Conservation (phyloP, 2,888 invertebrate genomes). For the Hydriomena furcata region DNA sequence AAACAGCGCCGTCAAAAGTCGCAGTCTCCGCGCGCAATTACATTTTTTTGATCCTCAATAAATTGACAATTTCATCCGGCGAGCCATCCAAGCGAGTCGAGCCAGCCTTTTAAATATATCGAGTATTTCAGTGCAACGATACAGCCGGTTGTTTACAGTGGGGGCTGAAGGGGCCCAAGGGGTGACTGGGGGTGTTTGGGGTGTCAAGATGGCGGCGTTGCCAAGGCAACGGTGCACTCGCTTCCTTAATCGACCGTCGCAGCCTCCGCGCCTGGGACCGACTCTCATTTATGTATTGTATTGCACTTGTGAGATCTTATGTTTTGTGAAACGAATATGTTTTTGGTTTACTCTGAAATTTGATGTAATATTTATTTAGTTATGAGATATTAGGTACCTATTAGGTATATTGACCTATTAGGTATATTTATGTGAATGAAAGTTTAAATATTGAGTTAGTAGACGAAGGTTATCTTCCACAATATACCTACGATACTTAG, state of each 20-base stretch:
- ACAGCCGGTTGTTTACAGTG: constrained; percentile 79
- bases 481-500: no score
- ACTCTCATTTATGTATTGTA: constrained; percentile 77
- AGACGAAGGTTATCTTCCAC: no score
- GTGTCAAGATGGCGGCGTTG: constrained; percentile 80
- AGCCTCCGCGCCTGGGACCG: constrained; percentile 61
- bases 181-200: constrained; percentile 43
- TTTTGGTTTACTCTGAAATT: constrained; percentile 34
- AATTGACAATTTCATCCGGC: constrained; percentile 65
- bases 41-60: constrained; percentile 60
- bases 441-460: no score
- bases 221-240: constrained; percentile 81
- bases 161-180: constrained; percentile 46
- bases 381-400: no score
- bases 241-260: constrained; percentile 83
- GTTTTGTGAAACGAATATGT: no score
- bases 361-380: no score
- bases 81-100: constrained; percentile 58
- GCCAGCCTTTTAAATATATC: constrained; percentile 78
- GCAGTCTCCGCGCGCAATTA: constrained; percentile 43
- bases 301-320: constrained; percentile 66
- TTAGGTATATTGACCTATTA: no score
- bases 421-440: no score
- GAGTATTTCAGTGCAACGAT: constrained; percentile 82
- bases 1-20: constrained; percentile 39